These are phyloP conservation scores for Iselma pallidipennis DNA, from an alignment of 2,888 invertebrate genomes.

Conservation along the genomic window DNA sequence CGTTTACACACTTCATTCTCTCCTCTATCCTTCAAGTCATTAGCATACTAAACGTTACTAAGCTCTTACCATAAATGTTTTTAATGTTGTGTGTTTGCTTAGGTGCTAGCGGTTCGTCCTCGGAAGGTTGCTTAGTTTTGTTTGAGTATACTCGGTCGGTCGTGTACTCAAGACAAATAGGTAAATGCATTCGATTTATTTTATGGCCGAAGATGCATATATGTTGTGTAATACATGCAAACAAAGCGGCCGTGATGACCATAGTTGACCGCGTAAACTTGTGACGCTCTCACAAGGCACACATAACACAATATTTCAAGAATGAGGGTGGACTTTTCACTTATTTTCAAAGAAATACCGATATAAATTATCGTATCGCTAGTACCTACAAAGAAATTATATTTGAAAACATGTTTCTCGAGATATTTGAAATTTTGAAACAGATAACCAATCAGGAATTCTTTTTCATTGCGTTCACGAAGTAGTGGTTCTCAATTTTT, in stretches of 20 bases:
- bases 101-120: constrained; percentile 43
- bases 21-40: constrained; percentile 35
- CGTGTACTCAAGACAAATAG: constrained; percentile 28
- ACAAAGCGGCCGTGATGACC: constrained; percentile 2
- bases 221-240: constrained; percentile 15
- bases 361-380: no score
- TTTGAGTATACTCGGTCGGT: constrained; percentile 17
- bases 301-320: not conserved
- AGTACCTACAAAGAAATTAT: no score
- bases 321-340: no score
- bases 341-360: no score
- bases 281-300: not conserved
- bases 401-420: no score
- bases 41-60: constrained; percentile 48
- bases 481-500: no score
- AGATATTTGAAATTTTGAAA: no score
- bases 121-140: constrained; percentile 38
- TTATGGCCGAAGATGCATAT: constrained; percentile 8
- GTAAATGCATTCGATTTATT: constrained; percentile 26
- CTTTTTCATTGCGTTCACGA: no score
- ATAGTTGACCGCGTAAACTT: constrained; percentile 1
- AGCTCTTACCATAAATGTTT: constrained; percentile 49
- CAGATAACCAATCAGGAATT: no score
- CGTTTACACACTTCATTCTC: constrained; percentile 39
- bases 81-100: constrained; percentile 47